Percentiles rank a stretch among this genome's conserved stretches.
Conservation (phyloP, 1,140 invertebrate genomes). For the Drosophila pandora region DNA sequence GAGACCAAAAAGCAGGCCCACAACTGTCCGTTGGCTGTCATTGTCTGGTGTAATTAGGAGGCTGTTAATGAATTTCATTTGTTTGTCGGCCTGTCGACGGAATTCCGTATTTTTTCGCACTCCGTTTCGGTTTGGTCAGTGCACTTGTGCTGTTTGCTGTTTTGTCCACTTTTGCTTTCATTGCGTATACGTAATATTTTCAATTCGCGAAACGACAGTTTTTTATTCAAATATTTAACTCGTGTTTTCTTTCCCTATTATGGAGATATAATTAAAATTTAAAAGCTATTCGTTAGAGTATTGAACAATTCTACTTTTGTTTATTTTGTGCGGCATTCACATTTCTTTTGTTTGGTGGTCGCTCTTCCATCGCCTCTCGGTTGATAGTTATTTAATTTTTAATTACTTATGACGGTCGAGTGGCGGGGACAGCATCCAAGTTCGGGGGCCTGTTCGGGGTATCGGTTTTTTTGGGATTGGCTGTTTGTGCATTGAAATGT, state of each 20-base stretch:
- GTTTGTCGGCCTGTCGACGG: conserved; percentile 55
- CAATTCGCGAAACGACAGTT: not conserved
- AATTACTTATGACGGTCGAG: conserved; percentile 67
- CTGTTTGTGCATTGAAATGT: conserved; percentile 70
- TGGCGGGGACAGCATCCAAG: conserved; percentile 13
- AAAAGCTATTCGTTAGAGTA: not conserved
- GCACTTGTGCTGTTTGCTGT: not conserved
- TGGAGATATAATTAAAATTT: no score
- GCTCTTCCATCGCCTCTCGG: conserved; percentile 25
- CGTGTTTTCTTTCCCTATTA: no score
- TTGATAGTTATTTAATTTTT: conserved; percentile 79
- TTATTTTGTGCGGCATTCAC: conserved; percentile 35
- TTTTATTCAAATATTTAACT: no score
- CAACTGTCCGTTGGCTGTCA: conserved; percentile 40
- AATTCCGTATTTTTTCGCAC: conserved; percentile 28
- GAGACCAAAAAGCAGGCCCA: conserved; percentile 25
- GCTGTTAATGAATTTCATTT: conserved; percentile 80
- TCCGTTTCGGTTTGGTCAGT: conserved; percentile 10
- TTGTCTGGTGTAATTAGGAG: conserved; percentile 79
- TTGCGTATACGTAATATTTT: conserved; percentile 43
- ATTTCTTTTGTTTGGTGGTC: conserved; percentile 48
- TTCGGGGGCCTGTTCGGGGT: not conserved
- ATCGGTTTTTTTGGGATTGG: conserved; percentile 37
- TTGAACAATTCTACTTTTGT: not conserved
- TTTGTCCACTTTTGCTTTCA: conserved; percentile 52